phyloP scores from a whole-genome alignment of 2,113 vertebrate species.

The Progne subis region DNA sequence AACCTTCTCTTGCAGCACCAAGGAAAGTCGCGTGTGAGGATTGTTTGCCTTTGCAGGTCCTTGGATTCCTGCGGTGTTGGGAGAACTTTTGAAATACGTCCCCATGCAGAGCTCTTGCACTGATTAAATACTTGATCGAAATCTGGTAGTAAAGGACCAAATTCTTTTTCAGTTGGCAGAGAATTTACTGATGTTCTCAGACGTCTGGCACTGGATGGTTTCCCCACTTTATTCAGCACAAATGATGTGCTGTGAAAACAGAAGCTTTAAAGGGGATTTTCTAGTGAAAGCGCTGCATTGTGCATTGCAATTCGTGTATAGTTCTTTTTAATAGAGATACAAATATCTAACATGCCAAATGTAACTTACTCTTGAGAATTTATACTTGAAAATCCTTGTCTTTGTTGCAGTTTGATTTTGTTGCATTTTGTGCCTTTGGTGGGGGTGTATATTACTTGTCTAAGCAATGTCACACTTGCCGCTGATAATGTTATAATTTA shows the following conservation, averaged over 20 bases:
- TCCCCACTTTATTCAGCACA: not conserved
- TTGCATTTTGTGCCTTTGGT: slow-evolving; percentile 1
- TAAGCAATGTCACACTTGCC: not conserved
- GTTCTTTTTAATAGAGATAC: not conserved
- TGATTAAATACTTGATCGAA: not conserved
- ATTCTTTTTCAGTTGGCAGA: not conserved
- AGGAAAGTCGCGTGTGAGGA: not conserved
- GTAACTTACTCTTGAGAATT: not conserved
- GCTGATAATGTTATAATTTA: not conserved
- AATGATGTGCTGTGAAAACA: not conserved
- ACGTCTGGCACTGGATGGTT: not conserved
- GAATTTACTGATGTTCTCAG: not conserved
- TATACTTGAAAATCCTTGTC: not conserved
- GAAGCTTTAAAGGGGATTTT: not conserved
- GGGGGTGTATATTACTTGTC: not conserved
- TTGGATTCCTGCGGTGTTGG: not conserved
- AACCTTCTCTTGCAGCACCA: not conserved
- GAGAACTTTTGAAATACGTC: not conserved
- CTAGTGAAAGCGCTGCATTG: not conserved
- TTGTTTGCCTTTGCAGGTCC: not conserved
- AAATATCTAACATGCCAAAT: not conserved
- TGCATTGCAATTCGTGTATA: not conserved
- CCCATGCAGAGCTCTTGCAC: not conserved
- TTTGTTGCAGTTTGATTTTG: not conserved
- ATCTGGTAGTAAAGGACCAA: not conserved